Base-by-base conservation (phyloP, 2,797 vertebrate species). In the Propithecus deckenii region DNA sequence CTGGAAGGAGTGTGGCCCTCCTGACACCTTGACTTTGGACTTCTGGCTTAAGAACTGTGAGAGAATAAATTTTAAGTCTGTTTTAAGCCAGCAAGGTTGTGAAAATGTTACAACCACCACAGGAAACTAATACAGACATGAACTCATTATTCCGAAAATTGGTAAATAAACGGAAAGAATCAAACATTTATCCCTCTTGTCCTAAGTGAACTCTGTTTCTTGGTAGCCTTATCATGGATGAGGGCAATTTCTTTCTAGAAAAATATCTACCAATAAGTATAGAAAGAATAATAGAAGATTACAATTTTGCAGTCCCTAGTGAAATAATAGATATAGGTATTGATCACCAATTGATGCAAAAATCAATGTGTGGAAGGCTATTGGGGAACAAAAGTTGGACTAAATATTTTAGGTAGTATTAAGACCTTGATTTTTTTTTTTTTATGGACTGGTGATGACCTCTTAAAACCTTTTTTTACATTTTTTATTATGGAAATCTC, bases 161-260 rank as follows among this genome's bases (percentile, higher is more conserved):
- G 65, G 7, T 48, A 94, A 35, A 52, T 86, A 52, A 41, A 65
- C 9, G 32, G 65, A 65, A 65, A 79, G 32, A 83, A 69, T 48
- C 67, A 69, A 63, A 38, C n/a, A 74, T 94, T 55, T 93, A 65
- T 93, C 20, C 14, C 25, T 74, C 32, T 55, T 88, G 55, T 67
- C 23, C 41, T 91, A 17, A 84, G 35, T 91, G 84, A 91, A 88
- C 30, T 65, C 78, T 55, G 32, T 88, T 89, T 94, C 79, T 84
- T 55, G 57, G 1, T 57, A 46, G 20, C 35, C 23, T 72, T 52
- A 35, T 75, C 35, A 43, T 57, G 50, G 13, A 69, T 89, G 46
- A 84, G 55, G 43, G 61, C 55, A 43, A 28, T 7, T 74, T 86
- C 32, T 61, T 95, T 65, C 1, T 55, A 86, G 46, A 65, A 93